Conservation (phyloP, 2,113 vertebrate genomes). For the Odocoileus hemionus region DNA sequence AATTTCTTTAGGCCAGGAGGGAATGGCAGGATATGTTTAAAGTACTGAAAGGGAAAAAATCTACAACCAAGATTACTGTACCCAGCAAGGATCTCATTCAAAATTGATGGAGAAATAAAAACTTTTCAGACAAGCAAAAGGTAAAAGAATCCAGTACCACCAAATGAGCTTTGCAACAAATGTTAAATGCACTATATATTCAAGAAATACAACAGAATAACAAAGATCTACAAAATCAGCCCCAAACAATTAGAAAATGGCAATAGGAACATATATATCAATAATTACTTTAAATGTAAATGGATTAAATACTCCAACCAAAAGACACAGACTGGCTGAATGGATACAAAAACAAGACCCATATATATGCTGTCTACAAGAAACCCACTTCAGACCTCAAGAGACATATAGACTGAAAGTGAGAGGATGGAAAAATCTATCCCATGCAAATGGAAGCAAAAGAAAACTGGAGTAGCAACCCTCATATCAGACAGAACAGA, state of each 20-base stretch:
- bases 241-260: neutral
- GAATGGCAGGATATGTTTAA: neutral
- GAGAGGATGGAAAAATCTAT: neutral
- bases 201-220: neutral
- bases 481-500: neutral
- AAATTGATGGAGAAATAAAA: neutral
- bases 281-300: neutral
- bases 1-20: neutral
- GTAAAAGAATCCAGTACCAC: neutral
- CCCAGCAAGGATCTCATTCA: neutral
- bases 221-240: neutral
- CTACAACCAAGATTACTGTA: neutral
- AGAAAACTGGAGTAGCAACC: neutral
- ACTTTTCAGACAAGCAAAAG: neutral
- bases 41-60: neutral
- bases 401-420: neutral
- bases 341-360: neutral
- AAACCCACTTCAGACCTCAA: neutral
- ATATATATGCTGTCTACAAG: neutral
- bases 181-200: neutral
- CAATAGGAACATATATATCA: neutral
- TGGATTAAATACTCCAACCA: neutral
- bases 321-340: neutral
- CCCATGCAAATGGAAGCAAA: neutral
- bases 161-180: neutral